Base-by-base conservation (phyloP, 2,888 invertebrate genomes). In the Leptogaster cylindrica region DNA sequence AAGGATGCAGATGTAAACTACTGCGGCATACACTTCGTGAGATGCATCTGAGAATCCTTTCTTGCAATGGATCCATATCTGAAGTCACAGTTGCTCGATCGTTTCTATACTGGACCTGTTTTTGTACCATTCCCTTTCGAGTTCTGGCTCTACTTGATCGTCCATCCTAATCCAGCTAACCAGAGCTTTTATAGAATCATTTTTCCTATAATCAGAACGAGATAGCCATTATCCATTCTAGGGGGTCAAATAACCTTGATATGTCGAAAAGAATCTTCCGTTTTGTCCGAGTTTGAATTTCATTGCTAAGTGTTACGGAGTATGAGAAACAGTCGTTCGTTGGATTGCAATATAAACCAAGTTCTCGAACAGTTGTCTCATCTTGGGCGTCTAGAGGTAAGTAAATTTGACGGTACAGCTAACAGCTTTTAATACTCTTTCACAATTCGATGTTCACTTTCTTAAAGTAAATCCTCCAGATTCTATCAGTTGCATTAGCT, bases 141-240 rank as follows among this genome's bases (percentile, higher is more conserved):
- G 2, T 0, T n/a, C 7, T 14, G 31, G n/a, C 1, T 68, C 68
- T 1, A 68, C 1, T 2, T 14, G n/a, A 2, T 64, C 65, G 28
- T 69, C 69, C 70, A 69, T 27, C 51, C 36, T 23, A 18, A 2
- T 14, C 51, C 39, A 3, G 14, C 10, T 16, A 25, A 10, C 70
- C 67, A 70, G 7, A 68, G 20, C 7, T 63, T 41, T 10, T 69
- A 66, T 12, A 70, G 63, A 0, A 69, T 6, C 7, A 69, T 67
- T 33, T 68, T 69, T 1, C 39, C 63, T 6, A 14, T 20, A n/a
- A 69, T 41, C 0, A 50, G 36, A 1, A 66, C 7, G 2, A 69
- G 68, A 8, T n/a, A n/a, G n/a, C n/a, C n/a, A 41, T 18, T 4
- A 70, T 2, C 41, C 36, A 66, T 2, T 69, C 69, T 7, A 65